These are phyloP conservation scores for Helostoma temminkii DNA, from an alignment of 2,797 vertebrate species.

Conservation along the genomic window DNA sequence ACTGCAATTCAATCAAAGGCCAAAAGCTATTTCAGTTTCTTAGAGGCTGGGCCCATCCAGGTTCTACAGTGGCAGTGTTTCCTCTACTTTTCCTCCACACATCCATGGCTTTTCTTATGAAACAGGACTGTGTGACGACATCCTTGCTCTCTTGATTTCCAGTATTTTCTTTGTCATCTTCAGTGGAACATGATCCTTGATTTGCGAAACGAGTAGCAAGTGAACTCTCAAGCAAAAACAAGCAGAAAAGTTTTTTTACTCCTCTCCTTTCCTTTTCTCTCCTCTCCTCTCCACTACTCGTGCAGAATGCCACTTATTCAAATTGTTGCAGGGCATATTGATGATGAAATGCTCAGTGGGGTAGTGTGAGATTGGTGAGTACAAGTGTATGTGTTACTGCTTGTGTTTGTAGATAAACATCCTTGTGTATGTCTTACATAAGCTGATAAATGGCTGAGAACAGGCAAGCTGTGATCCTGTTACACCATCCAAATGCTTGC, in stretches of 20 bases:
- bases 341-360: conserved; percentile 50
- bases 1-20: conserved; percentile 80
- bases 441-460: conserved; percentile 14
- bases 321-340: conserved; percentile 25
- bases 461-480: conserved; percentile 6
- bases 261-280: neutral
- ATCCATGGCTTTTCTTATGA: conserved; percentile 20
- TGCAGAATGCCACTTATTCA: no score
- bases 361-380: conserved; percentile 18
- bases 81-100: conserved; percentile 40
- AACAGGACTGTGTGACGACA: conserved; percentile 30
- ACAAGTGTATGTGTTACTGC: neutral
- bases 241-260: neutral
- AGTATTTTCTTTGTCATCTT: conserved; percentile 7
- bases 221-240: neutral
- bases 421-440: conserved; percentile 6
- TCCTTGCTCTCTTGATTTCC: conserved; percentile 1
- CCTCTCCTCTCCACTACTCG: no score
- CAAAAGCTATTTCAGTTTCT: conserved; percentile 80
- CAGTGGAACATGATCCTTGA: conserved; percentile 12
- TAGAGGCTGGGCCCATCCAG: conserved; percentile 62
- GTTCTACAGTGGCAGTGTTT: conserved; percentile 42
- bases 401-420: neutral
- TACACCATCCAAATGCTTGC: conserved; percentile 30
- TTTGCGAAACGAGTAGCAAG: neutral